Evolutionary conservation across 2,113 vertebrate genomes (phyloP).

Genomic region (Cephalopholis sonnerati): DNA sequence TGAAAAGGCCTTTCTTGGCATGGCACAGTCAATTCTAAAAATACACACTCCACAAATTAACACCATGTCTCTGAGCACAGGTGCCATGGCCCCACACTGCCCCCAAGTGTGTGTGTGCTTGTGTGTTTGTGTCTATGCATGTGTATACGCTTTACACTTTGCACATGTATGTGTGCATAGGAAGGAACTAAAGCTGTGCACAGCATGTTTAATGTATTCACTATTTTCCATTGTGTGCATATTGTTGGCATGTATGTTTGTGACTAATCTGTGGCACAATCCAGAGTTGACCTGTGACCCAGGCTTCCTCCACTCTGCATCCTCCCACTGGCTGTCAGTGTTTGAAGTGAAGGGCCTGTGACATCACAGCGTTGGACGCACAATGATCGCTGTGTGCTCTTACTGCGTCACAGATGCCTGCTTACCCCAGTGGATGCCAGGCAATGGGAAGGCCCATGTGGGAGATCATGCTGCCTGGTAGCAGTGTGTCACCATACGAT

Average conservation of each 20-base stretch:
- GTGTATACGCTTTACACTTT: slow-evolving; percentile 20
- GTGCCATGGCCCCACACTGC: slow-evolving; percentile 58
- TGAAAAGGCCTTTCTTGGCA: slow-evolving; percentile 54
- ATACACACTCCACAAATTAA: slow-evolving; percentile 75
- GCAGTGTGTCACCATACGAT: slow-evolving; percentile 72
- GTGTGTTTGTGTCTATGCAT: neutral
- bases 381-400: slow-evolving; percentile 81
- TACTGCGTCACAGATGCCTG: slow-evolving; percentile 75
- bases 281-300: slow-evolving; percentile 67
- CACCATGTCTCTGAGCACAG: slow-evolving; percentile 63
- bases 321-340: slow-evolving; percentile 71
- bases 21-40: slow-evolving; percentile 69
- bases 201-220: neutral
- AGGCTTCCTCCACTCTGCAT: slow-evolving; percentile 71
- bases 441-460: slow-evolving; percentile 74
- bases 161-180: neutral
- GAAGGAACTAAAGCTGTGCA: slow-evolving; percentile 15
- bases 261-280: slow-evolving; percentile 70
- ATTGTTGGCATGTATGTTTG: slow-evolving; percentile 42
- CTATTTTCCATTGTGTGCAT: slow-evolving; percentile 5
- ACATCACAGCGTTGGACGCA: slow-evolving; percentile 77
- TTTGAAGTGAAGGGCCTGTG: slow-evolving; percentile 80
- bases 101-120: slow-evolving; percentile 34
- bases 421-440: slow-evolving; percentile 73
- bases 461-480: slow-evolving; percentile 70